phyloP scores from a whole-genome alignment of 1,140 invertebrate genomes.

The Lysiphlebus fabarum region DNA sequence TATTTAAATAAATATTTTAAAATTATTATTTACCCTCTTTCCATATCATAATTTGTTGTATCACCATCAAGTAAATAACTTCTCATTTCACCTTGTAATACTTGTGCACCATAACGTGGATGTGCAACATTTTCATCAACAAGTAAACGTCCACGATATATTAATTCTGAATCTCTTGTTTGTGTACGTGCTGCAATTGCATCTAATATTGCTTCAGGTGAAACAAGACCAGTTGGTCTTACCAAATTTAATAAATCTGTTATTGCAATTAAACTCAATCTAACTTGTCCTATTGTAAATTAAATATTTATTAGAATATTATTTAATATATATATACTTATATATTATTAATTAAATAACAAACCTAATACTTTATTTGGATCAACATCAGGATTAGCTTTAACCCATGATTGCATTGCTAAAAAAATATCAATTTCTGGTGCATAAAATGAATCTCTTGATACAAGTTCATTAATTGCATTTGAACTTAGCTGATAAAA shows the following conservation, averaged over 20 bases:
- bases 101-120: constrained; percentile 71
- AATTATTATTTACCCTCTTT: constrained; percentile 62
- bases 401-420: constrained; percentile 83
- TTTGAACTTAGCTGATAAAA: constrained; percentile 80
- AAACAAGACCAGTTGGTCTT: constrained; percentile 78
- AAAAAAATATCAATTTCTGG: constrained; percentile 93
- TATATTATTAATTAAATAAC: background rate
- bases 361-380: constrained; percentile 50
- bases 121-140: constrained; percentile 90
- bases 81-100: constrained; percentile 84
- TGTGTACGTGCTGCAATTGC: constrained; percentile 84
- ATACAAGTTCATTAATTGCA: constrained; percentile 79
- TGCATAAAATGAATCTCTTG: constrained; percentile 92
- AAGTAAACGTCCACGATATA: constrained; percentile 76
- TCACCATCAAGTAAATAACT: constrained; percentile 85
- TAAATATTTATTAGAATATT: background rate
- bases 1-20: constrained; percentile 9
- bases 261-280: constrained; percentile 83
- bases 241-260: constrained; percentile 86
- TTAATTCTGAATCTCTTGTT: constrained; percentile 71
- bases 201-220: constrained; percentile 88
- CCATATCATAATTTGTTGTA: constrained; percentile 83
- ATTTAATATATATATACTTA: background rate
- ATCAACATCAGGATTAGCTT: constrained; percentile 68
- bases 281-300: constrained; percentile 57